Conservation (phyloP, 2,113 vertebrate genomes). For the Labeo rohita region DNA sequence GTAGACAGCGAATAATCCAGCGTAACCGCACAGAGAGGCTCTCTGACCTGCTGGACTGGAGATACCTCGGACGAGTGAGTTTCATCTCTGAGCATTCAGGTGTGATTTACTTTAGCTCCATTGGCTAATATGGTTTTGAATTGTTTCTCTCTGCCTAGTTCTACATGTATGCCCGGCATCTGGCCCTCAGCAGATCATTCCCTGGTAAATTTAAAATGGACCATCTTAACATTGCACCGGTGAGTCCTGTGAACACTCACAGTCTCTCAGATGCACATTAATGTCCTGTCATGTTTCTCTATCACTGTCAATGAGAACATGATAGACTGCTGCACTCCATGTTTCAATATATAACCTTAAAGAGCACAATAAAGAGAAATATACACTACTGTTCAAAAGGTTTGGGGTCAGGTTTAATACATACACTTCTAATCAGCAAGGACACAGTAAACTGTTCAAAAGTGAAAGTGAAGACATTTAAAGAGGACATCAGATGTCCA, state of each 20-base stretch:
- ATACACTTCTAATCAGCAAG: no score
- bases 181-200: constrained; percentile 91
- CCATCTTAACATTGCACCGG: constrained; percentile 78
- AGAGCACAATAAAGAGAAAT: no score
- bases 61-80: constrained; percentile 90
- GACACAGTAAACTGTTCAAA: no score
- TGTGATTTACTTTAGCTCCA: background rate
- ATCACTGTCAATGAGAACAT: background rate
- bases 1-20: constrained; percentile 94
- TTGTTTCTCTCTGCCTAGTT: constrained; percentile 75
- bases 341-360: no score
- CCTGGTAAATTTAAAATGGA: constrained; percentile 90
- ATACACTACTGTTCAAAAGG: no score
- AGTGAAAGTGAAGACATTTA: no score
- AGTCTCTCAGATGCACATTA: background rate
- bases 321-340: background rate
- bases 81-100: background rate
- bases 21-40: constrained; percentile 93
- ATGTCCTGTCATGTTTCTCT: background rate
- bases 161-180: constrained; percentile 87
- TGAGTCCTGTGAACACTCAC: constrained; percentile 63
- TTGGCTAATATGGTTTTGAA: background rate
- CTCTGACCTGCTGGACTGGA: constrained; percentile 94
- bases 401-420: no score
- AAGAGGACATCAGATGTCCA: no score